These are phyloP conservation scores for Macaria notata DNA, from an alignment of 2,888 invertebrate genomes.

Conservation along the genomic window DNA sequence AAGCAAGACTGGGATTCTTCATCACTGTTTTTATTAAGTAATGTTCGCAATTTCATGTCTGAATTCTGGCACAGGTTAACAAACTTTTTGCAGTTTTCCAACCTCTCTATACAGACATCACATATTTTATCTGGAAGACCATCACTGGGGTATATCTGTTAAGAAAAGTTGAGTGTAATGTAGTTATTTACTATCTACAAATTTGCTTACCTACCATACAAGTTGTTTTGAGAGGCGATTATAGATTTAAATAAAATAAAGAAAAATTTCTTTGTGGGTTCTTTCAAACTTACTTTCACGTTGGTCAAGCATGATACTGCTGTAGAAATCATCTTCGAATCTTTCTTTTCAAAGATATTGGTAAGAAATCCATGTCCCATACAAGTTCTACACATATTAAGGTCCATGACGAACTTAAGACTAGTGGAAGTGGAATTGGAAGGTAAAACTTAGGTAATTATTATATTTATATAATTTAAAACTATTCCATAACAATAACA, in stretches of 20 bases:
- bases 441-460: too few relatives aligned
- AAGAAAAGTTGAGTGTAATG: slow-evolving; percentile 20
- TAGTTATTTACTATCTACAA: neutral
- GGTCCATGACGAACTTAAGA: slow-evolving; percentile 22
- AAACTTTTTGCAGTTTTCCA: slow-evolving; percentile 60
- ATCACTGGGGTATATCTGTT: slow-evolving; percentile 63
- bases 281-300: slow-evolving; percentile 52
- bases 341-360: slow-evolving; percentile 52
- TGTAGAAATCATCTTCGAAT: slow-evolving; percentile 47
- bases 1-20: slow-evolving; percentile 20
- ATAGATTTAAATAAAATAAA: too few relatives aligned
- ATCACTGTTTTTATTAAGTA: slow-evolving; percentile 29
- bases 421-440: too few relatives aligned
- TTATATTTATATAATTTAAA: too few relatives aligned
- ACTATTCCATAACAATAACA: too few relatives aligned
- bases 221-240: too few relatives aligned
- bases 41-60: slow-evolving; percentile 51
- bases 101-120: slow-evolving; percentile 49
- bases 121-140: slow-evolving; percentile 63
- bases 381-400: slow-evolving; percentile 58
- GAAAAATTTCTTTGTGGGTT: too few relatives aligned
- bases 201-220: too few relatives aligned
- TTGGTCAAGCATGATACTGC: slow-evolving; percentile 62
- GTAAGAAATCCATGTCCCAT: slow-evolving; percentile 43
- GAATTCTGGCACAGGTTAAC: slow-evolving; percentile 56